Evolutionary conservation across 1,140 invertebrate species (phyloP).

Genomic region (Mycetomoellerius zeteki): DNA sequence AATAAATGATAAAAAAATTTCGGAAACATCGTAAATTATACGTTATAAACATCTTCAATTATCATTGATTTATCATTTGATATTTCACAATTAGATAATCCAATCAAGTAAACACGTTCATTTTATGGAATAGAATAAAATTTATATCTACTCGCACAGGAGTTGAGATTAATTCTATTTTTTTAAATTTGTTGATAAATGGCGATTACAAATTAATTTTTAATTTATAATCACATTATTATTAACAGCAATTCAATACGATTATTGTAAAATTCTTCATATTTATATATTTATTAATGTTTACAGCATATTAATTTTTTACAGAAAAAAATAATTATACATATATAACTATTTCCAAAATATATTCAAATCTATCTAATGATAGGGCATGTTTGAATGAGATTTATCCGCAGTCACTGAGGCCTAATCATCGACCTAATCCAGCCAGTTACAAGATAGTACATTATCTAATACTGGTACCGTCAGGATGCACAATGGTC

Average conservation of each 20-base stretch:
- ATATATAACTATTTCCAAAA: background rate
- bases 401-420: slow-evolving; percentile 26
- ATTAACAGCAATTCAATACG: background rate
- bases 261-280: background rate
- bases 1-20: background rate
- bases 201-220: background rate
- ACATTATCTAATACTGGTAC: slow-evolving; percentile 55
- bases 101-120: background rate
- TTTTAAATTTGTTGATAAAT: background rate
- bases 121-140: background rate
- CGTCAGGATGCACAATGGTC: slow-evolving; percentile 38
- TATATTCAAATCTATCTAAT: slow-evolving; percentile 12
- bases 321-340: background rate
- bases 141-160: background rate
- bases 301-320: background rate
- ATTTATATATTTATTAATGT: slow-evolving; percentile 2
- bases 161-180: slow-evolving; percentile 11
- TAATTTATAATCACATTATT: background rate
- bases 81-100: background rate
- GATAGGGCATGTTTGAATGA: slow-evolving; percentile 12
- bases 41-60: background rate
- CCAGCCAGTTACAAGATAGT: slow-evolving; percentile 39
- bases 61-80: slow-evolving; percentile 29
- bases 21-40: background rate
- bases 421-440: slow-evolving; percentile 54